Conservation (phyloP, 2,797 vertebrate species). For the Semotilus atromaculatus region DNA sequence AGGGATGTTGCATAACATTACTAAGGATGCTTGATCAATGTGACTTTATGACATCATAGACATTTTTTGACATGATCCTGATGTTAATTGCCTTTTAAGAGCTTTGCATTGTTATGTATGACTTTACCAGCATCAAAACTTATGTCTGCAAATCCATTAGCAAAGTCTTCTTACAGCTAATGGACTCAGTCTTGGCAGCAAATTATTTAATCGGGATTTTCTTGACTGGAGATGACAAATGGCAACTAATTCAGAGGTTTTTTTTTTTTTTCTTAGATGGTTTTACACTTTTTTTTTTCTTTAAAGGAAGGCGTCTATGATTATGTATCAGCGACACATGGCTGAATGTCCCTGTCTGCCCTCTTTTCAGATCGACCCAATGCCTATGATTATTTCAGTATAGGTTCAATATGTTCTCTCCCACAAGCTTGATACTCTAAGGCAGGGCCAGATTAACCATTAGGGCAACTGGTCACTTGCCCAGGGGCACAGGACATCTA, state of each 20-base stretch:
- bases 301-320: neutral
- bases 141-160: slow-evolving; percentile 18
- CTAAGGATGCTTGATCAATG: slow-evolving; percentile 1
- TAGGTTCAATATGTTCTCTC: neutral
- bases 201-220: slow-evolving; percentile 12
- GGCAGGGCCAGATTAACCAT: too few species aligned
- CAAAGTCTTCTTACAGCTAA: slow-evolving; percentile 15
- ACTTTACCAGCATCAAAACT: neutral
- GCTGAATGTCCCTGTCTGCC: neutral
- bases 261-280: neutral
- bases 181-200: slow-evolving; percentile 9
- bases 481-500: too few species aligned
- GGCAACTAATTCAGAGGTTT: neutral
- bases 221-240: slow-evolving; percentile 9
- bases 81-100: slow-evolving; percentile 18
- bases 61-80: neutral
- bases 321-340: neutral
- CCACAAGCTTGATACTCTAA: slow-evolving; percentile 6
- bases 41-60: neutral
- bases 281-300: neutral
- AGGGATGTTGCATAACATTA: neutral
- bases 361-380: neutral
- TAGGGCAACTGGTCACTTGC: too few species aligned
- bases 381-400: neutral
- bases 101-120: slow-evolving; percentile 17